Evolutionary conservation across 2,113 vertebrate species (phyloP), one percentile per base, ranked within the genome.

Genomic region (Eupsittula cactorum): DNA sequence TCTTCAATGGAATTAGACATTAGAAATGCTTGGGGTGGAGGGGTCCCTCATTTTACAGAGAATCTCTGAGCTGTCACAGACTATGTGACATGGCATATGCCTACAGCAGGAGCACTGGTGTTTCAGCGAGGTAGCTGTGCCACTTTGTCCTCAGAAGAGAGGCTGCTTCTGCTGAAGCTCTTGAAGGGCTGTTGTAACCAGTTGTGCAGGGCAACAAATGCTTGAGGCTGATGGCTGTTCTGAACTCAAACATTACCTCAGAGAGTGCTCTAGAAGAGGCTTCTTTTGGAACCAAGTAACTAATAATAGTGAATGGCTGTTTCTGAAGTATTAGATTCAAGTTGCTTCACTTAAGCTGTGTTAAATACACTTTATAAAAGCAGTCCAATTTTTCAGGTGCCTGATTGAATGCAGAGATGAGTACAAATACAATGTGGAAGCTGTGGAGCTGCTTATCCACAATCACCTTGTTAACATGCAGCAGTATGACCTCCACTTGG

Each of bases 381-480:
- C 28, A 69, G n/a, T 50, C 49, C 13, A 20, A 53, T 44, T 93
- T 55, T 95, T 93, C 83, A 99, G 99, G 97, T 99, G 99, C 98
- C 98, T 99, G 95, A 99, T 99, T 17, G 99, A 99, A 91, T 99
- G 99, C 91, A 98, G 99, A 42, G 99, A 99, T 33, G 99, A 99
- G 94, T 99, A 99, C 97, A 99, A 99, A 89, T 99, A 99, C 95
- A 99, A 99, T 0, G 99, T 99, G 23, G 99, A 99, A 76, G 99
- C 99, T 12, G 99, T 99, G 85, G 99, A 99, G 96, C 98, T 99
- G 93, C 96, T 99, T 29, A 99, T 99, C 96, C 98, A 99, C 57
- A 99, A 99, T 95, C 99, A 99, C 97, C 98, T 99, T 6, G 99
- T 99, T 44, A 99, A 99, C 91, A 99, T 99, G 99, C 99, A 99